A percentile compares a stretch with the other conserved stretches of the same genome.
phyloP scores from a whole-genome alignment of 2,113 vertebrate species.

The Mus spicilegus region DNA sequence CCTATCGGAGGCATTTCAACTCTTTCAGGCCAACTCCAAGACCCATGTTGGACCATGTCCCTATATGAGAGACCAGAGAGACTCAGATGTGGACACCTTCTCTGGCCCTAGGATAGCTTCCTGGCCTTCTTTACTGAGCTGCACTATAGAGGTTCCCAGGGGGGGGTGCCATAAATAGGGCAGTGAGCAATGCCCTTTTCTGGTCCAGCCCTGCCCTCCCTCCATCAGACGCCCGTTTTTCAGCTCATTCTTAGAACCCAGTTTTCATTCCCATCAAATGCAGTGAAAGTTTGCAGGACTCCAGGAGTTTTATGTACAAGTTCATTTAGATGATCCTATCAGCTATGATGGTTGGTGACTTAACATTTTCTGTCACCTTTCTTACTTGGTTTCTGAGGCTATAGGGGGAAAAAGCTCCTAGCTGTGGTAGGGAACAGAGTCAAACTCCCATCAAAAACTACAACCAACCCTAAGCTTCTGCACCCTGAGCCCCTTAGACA shows the following conservation, averaged over 20 bases:
- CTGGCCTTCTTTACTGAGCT: background rate
- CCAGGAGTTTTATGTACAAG: background rate
- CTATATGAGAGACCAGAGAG: background rate
- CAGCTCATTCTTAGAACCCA: background rate
- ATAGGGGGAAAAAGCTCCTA: background rate
- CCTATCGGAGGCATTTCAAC: background rate
- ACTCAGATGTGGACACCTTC: background rate
- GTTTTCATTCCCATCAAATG: background rate
- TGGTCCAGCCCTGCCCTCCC: background rate
- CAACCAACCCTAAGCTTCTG: background rate
- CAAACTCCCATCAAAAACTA: background rate
- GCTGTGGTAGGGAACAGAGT: background rate
- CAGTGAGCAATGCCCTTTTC: background rate
- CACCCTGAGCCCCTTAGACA: background rate
- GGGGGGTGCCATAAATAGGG: background rate
- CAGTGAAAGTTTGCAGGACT: background rate
- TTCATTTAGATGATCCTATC: background rate
- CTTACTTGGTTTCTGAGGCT: background rate
- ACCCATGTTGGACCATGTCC: no score
- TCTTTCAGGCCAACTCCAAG: background rate
- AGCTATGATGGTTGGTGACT: background rate
- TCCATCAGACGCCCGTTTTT: background rate
- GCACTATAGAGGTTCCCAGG: background rate
- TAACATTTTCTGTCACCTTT: background rate
- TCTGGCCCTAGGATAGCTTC: background rate